phyloP scores from a whole-genome alignment of 2,797 vertebrate species.

The Channa striata region DNA sequence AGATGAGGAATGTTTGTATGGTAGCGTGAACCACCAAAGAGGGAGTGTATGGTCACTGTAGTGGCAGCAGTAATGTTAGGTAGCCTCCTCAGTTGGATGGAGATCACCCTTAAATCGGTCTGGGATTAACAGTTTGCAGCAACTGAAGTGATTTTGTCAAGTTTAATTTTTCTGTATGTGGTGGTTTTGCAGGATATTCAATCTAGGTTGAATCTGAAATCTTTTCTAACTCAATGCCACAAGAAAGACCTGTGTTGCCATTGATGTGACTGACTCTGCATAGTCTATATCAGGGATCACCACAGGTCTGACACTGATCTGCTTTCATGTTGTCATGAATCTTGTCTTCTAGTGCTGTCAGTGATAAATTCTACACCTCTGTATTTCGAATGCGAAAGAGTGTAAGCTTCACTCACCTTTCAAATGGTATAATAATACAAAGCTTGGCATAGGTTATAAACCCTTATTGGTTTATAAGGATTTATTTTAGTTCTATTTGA shows the following conservation, averaged over 20 bases:
- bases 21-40: not conserved
- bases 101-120: slow-evolving; percentile 24
- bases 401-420: not conserved
- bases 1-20: slow-evolving; percentile 35
- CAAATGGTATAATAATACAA: not conserved
- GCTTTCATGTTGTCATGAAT: slow-evolving; percentile 29
- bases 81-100: slow-evolving; percentile 2
- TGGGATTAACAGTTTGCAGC: slow-evolving; percentile 2
- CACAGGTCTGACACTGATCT: slow-evolving; percentile 16
- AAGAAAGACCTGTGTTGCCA: not conserved
- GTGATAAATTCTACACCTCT: not conserved
- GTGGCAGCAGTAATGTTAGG: slow-evolving; percentile 7
- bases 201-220: not conserved
- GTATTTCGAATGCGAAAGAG: not conserved
- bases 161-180: not conserved
- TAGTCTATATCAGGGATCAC: slow-evolving; percentile 11
- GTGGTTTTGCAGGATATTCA: not conserved
- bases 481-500: slow-evolving; percentile 5
- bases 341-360: not conserved
- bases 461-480: too few species aligned
- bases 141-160: not conserved
- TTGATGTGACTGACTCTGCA: not conserved
- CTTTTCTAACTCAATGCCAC: not conserved
- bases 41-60: slow-evolving; percentile 9
- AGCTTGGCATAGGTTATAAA: slow-evolving; percentile 1